Base-by-base conservation (phyloP, 1,140 invertebrate species). In the Lordiphosa mommai region DNA sequence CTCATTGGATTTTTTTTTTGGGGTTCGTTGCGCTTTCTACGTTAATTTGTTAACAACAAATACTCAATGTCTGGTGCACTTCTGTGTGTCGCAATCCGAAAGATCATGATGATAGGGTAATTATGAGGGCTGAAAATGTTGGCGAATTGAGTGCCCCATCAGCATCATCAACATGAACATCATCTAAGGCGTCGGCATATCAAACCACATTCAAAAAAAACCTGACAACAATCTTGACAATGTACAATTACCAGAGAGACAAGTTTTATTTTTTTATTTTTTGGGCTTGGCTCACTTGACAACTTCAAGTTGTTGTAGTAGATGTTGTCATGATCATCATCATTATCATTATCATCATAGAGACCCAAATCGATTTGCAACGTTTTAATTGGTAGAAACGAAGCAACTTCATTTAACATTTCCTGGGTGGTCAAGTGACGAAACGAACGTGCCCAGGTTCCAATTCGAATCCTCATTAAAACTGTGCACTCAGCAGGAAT, bases 11-110 rank as follows among this genome's bases (percentile, higher is more conserved):
- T 9, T 53, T 59, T 13, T 34, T 4, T 27, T 23, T 55, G 20
- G 47, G 41, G 77, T 82, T 82, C 77, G 77, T 84, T 82, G 77
- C 80, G 77, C 77, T 82, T 84, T 82, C 77, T 77, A 82, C 77
- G 77, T 72, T 82, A 82, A 82, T 82, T 82, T 82, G 77, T 84
- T 82, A 82, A 82, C 72, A 82, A 77, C 64, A 68, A 52, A 72
- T 84, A 72, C 55, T 57, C 46, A 69, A 57, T 72, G 36, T 46
- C 51, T 55, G 58, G 51, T 68, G 60, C 51, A 56, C 56, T 74
- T 60, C 72, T 64, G 64, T 53, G 69, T 72, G 63, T 72, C 61
- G 58, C 58, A 57, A 61, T 69, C 64, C 41, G 33, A 56, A 51
- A 32, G 69, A 57, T 72, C 66, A 76, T 71, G 61, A 71, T 70